Percentiles rank a stretch among this genome's conserved stretches.
These are phyloP conservation scores for Remorina albescens DNA, from an alignment of 2,797 vertebrate genomes.

Conservation along the genomic window DNA sequence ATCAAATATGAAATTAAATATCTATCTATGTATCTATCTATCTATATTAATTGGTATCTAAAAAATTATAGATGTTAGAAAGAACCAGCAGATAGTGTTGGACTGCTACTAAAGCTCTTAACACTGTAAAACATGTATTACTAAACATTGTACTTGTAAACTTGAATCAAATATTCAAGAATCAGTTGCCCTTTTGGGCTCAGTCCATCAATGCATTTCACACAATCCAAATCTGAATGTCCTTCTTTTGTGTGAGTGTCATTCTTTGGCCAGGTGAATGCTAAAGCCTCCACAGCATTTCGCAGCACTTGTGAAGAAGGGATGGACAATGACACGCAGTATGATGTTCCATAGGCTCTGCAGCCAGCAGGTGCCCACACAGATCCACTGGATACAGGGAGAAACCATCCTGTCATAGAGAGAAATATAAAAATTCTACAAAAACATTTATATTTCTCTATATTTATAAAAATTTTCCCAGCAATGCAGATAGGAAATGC, in stretches of 20 bases:
- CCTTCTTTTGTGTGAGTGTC: conserved; percentile 39
- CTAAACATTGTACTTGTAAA: not conserved
- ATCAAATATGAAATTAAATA: too few relatives aligned
- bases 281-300: conserved; percentile 80
- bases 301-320: conserved; percentile 77
- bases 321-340: conserved; percentile 73
- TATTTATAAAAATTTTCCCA: too few relatives aligned
- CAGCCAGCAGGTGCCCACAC: conserved; percentile 78
- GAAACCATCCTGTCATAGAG: conserved; percentile 76
- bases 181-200: not conserved
- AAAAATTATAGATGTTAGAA: too few relatives aligned
- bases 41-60: too few relatives aligned
- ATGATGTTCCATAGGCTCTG: conserved; percentile 80
- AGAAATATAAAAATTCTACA: conserved; percentile 35
- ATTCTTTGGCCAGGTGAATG: conserved; percentile 79
- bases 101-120: not conserved
- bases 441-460: too few relatives aligned
- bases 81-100: not conserved
- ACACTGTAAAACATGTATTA: conserved; percentile 8
- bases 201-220: conserved; percentile 22
- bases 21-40: too few relatives aligned
- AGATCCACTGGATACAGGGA: conserved; percentile 76
- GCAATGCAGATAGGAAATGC: not conserved
- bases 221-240: conserved; percentile 8
- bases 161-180: conserved; percentile 3